Conservation (phyloP, 2,113 vertebrate genomes). For the Hippocampus guttulatus region DNA sequence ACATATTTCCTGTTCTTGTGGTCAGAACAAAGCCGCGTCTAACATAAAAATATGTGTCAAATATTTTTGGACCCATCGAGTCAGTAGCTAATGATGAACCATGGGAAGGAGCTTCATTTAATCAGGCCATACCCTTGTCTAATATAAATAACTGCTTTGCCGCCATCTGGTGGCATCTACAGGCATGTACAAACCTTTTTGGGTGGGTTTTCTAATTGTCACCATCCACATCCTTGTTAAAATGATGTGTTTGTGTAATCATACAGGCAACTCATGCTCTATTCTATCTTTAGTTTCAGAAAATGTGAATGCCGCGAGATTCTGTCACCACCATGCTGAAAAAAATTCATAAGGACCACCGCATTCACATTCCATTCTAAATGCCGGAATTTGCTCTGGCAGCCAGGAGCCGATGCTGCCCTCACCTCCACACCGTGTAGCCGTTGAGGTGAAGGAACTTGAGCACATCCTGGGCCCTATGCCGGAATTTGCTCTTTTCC, state of each 20-base stretch:
- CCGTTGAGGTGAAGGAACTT: slow-evolving; percentile 92
- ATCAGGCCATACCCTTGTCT: background rate
- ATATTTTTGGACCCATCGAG: too few relatives aligned
- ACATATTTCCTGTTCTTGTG: too few relatives aligned
- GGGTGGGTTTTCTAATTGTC: background rate
- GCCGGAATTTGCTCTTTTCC: slow-evolving; percentile 86
- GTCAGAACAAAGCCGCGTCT: too few relatives aligned
- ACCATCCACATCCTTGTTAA: background rate
- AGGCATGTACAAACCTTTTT: too few relatives aligned
- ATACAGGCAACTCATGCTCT: background rate
- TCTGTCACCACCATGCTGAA: background rate
- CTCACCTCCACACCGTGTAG: slow-evolving; percentile 87
- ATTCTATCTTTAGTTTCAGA: background rate
- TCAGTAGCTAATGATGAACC: background rate
- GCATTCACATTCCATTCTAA: background rate
- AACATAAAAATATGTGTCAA: too few relatives aligned
- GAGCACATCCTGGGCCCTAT: slow-evolving; percentile 88
- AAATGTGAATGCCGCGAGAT: background rate
- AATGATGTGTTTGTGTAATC: too few relatives aligned
- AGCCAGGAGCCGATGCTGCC: slow-evolving; percentile 1
- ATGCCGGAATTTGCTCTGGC: slow-evolving; percentile 1
- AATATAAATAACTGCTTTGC: background rate
- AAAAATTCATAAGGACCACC: background rate
- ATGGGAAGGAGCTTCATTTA: background rate
- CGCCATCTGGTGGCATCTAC: too few relatives aligned